Percentiles rank a stretch among this genome's conserved stretches.
Conservation (phyloP, 2,888 invertebrate species). For the Trichogramma dendrolimi region DNA sequence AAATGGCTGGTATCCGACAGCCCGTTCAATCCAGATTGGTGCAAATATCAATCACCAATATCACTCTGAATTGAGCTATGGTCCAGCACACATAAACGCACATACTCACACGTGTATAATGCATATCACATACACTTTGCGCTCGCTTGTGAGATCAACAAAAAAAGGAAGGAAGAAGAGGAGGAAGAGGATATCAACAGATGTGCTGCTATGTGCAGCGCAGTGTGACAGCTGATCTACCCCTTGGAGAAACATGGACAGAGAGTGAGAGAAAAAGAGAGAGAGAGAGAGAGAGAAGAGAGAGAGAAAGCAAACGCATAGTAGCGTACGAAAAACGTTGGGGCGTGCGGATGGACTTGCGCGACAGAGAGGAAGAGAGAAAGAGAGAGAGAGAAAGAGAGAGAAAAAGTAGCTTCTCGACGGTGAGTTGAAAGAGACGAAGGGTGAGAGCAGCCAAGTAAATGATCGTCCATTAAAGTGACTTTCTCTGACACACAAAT, state of each 20-base stretch:
- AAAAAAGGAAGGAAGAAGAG: constrained; percentile 16
- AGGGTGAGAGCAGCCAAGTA: constrained; percentile 34
- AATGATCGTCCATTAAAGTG: constrained; percentile 50
- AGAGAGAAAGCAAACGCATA: background rate
- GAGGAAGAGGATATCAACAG: constrained; percentile 39
- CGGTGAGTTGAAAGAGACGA: constrained; percentile 19
- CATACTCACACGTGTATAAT: too few relatives aligned
- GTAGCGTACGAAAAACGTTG: background rate
- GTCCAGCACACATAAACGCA: too few relatives aligned
- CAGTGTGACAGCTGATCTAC: constrained; percentile 29
- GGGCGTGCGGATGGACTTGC: constrained; percentile 1
- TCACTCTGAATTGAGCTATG: constrained; percentile 16
- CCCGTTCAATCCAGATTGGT: constrained; percentile 25
- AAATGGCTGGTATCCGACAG: constrained; percentile 7
- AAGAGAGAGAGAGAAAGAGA: constrained; percentile 19
- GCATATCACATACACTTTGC: too few relatives aligned
- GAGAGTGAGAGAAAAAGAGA: constrained; percentile 3
- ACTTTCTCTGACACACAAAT: constrained; percentile 22
- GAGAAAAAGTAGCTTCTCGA: constrained; percentile 11
- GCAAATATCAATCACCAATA: constrained; percentile 38
- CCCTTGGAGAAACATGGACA: constrained; percentile 17
- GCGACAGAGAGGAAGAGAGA: background rate
- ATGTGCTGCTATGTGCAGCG: constrained; percentile 28
- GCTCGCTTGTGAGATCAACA: constrained; percentile 6
- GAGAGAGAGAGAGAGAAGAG: constrained; percentile 9